Evolutionary conservation across 2,797 vertebrate species (phyloP), one percentile per base, ranked within the genome.

Genomic region (Cyclopterus lumpus): DNA sequence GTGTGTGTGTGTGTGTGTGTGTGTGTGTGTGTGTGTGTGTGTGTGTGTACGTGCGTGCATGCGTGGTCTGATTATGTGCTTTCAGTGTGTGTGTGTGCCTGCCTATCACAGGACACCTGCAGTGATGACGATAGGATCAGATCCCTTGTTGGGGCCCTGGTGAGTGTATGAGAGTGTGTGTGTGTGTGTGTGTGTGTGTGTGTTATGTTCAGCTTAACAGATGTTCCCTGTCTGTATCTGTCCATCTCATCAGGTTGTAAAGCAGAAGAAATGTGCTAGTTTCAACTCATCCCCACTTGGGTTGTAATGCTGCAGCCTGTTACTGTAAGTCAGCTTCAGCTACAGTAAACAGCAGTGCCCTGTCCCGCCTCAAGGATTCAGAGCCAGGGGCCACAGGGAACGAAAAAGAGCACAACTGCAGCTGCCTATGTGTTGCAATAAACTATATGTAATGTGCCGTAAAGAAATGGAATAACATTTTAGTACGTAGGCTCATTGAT

Each of bases 341-440:
- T 90, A 88, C 88, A 93, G 89, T 90, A 1, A 86, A 92, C 80
- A 90, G 32, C 38, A 77, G 66, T 85, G 80, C 82, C 87, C 83
- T 57, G 76, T 85, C 57, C 75, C 79, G 80, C 77, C 83, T 90
- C 73, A 68, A 88, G 84, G 89, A 93, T 90, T 92, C 88, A 89
- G 83, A 76, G 73, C 83, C 79, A 72, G 2, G 48, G 54, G 84
- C 80, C 53, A 28, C 26, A 64, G 74, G 84, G 84, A 85, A 75
- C 67, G 65, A 59, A 84, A 58, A 80, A 83, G 24, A 69, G 40
- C 84, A 65, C 72, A 0, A 80, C 71, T 66, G 71, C 76, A 86
- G 66, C 73, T 80, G 77, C 53, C 20, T 49, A 20, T 74, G 65
- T 60, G 72, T 60, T 73, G 71, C 59, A 81, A 76, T 60, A 83